Percentiles rank a stretch among this genome's conserved stretches.
phyloP scores from a whole-genome alignment of 2,797 vertebrate genomes.

The Coracias cyanogaster region DNA sequence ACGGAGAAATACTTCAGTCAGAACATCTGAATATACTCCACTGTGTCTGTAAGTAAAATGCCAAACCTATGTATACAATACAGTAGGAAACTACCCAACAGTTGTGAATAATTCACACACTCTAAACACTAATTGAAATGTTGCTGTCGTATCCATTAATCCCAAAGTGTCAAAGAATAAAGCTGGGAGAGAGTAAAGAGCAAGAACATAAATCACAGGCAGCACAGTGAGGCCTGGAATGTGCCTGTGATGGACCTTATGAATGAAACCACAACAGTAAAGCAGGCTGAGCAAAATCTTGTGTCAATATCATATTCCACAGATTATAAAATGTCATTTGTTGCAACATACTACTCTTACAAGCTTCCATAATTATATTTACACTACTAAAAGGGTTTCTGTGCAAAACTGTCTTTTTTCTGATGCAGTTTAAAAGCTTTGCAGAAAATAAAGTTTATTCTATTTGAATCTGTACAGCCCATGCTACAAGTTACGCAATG shows the following conservation, averaged over 20 bases:
- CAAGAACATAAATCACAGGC: conserved; percentile 77
- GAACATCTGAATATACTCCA: neutral
- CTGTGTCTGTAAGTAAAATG: conserved; percentile 40
- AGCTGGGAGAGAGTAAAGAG: conserved; percentile 70
- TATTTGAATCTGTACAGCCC: neutral
- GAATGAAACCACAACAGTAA: conserved; percentile 74
- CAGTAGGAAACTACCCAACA: conserved; percentile 80
- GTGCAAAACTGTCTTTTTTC: neutral
- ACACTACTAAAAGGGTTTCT: neutral
- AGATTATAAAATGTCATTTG: neutral
- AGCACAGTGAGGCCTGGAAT: conserved; percentile 74
- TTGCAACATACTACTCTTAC: neutral
- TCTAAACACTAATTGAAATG: conserved; percentile 74
- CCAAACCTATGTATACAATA: conserved; percentile 73
- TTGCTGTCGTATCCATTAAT: conserved; percentile 72
- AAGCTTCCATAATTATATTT: neutral
- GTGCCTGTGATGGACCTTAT: conserved; percentile 72
- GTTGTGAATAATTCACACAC: conserved; percentile 75
- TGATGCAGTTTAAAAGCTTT: neutral
- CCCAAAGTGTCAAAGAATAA: conserved; percentile 72
- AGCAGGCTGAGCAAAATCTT: conserved; percentile 34
- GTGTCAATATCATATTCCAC: neutral
- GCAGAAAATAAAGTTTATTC: neutral
- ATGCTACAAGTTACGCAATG: neutral
- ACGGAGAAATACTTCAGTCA: neutral